These are phyloP conservation scores for Silurus aristotelis DNA, from an alignment of 2,797 vertebrate species.

Conservation along the genomic window DNA sequence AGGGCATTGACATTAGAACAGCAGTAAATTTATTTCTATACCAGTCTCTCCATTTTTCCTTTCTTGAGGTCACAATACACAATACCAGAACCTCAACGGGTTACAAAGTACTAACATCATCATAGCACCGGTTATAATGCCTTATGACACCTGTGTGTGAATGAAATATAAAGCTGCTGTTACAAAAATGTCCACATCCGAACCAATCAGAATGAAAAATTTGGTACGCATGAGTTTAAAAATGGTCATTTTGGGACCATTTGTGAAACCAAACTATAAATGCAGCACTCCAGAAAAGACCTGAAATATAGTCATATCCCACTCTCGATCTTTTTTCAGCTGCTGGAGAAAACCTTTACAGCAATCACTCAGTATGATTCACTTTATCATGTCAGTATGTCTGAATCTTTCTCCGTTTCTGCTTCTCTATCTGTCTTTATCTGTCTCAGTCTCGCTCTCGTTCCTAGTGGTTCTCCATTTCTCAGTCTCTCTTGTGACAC, in stretches of 20 bases:
- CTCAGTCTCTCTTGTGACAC: slow-evolving; percentile 11
- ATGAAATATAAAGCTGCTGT: not conserved
- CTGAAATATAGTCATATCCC: slow-evolving; percentile 2
- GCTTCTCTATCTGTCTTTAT: slow-evolving; percentile 27
- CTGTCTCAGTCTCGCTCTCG: slow-evolving; percentile 21
- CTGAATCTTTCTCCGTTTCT: slow-evolving; percentile 37
- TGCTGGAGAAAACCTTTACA: slow-evolving; percentile 11
- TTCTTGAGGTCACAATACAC: not conserved
- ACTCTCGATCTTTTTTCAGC: not conserved
- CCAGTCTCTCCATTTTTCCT: not conserved
- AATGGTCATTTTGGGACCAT: not conserved
- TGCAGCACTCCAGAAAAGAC: too few species aligned
- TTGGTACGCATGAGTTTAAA: not conserved
- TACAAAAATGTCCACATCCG: not conserved
- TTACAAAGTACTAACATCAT: not conserved
- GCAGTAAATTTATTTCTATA: not conserved
- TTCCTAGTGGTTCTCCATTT: not conserved
- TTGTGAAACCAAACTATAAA: not conserved
- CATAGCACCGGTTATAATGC: not conserved
- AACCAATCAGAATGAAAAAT: not conserved
- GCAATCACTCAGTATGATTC: slow-evolving; percentile 16
- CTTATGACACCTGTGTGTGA: not conserved
- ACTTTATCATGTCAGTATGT: slow-evolving; percentile 13
- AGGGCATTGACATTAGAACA: not conserved
- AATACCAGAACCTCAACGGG: not conserved